Conservation (phyloP, 2,113 vertebrate genomes). For the Barnardius zonarius region DNA sequence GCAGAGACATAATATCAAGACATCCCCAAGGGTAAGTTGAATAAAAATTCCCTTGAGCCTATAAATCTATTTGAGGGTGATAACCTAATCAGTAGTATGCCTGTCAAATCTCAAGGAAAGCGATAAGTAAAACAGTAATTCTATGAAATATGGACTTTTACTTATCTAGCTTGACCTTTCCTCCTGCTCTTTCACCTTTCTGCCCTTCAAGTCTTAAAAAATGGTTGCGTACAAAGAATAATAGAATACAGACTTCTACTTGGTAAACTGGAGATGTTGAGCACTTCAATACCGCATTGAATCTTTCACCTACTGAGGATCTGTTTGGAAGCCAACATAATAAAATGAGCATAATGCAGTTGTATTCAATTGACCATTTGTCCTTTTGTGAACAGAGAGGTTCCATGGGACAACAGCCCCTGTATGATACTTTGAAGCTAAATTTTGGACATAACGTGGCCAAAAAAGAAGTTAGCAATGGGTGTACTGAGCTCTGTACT, state of each 20-base stretch:
- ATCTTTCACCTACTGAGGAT: background rate
- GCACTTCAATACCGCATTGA: background rate
- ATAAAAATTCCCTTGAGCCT: slow-evolving; percentile 58
- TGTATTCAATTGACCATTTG: background rate
- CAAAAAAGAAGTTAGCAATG: background rate
- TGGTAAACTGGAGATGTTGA: slow-evolving; percentile 22
- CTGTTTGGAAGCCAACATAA: background rate
- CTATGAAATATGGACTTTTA: slow-evolving; percentile 61
- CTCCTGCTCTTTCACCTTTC: slow-evolving; percentile 49
- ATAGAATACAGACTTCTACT: background rate
- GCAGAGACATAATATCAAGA: slow-evolving; percentile 35
- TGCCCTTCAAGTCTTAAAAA: slow-evolving; percentile 44
- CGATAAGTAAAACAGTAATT: slow-evolving; percentile 67
- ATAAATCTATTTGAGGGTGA: slow-evolving; percentile 66
- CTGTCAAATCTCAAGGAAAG: slow-evolving; percentile 55
- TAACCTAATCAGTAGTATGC: slow-evolving; percentile 51
- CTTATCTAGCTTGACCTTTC: slow-evolving; percentile 55
- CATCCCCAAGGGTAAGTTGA: slow-evolving; percentile 53
- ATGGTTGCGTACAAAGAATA: background rate
- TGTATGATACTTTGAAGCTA: background rate
- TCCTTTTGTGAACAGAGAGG: background rate
- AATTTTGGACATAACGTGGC: background rate
- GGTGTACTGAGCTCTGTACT: background rate
- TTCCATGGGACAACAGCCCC: background rate
- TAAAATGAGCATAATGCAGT: background rate